Evolutionary conservation across 2,113 vertebrate species (phyloP).

Genomic region (Symphodus melops): DNA sequence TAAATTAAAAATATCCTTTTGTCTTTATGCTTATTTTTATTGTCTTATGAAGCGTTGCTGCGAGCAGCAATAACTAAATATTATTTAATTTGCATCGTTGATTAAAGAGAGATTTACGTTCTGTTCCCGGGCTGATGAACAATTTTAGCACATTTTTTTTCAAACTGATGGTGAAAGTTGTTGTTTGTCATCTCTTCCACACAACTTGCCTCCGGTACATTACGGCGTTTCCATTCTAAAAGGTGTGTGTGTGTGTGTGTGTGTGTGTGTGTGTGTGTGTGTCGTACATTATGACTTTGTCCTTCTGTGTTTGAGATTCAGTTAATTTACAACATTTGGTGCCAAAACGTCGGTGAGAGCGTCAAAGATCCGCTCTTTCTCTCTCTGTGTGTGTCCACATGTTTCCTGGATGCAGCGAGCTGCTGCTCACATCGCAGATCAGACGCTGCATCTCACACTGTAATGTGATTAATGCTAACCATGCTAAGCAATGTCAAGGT

Average conservation of each 20-base stretch:
- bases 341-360: conserved; percentile 48
- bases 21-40: conserved; percentile 80
- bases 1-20: conserved; percentile 86
- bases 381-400: conserved; percentile 11
- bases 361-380: conserved; percentile 1
- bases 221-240: conserved; percentile 22
- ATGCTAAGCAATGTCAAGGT: conserved; percentile 43
- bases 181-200: conserved; percentile 31
- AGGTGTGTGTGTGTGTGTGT: not conserved
- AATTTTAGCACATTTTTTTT: conserved; percentile 35
- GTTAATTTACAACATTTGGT: conserved; percentile 32
- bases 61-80: conserved; percentile 91
- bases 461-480: conserved; percentile 29
- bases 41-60: conserved; percentile 87
- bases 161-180: conserved; percentile 44
- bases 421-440: conserved; percentile 15
- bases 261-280: no score
- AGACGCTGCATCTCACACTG: conserved; percentile 4
- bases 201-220: conserved; percentile 37
- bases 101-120: conserved; percentile 77
- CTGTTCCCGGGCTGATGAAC: conserved; percentile 40
- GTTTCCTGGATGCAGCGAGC: not conserved
- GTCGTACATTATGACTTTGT: conserved; percentile 45
- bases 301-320: conserved; percentile 45
- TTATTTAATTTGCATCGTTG: conserved; percentile 89